Conservation (phyloP, 2,888 invertebrate genomes). For the Athalia circularis region DNA sequence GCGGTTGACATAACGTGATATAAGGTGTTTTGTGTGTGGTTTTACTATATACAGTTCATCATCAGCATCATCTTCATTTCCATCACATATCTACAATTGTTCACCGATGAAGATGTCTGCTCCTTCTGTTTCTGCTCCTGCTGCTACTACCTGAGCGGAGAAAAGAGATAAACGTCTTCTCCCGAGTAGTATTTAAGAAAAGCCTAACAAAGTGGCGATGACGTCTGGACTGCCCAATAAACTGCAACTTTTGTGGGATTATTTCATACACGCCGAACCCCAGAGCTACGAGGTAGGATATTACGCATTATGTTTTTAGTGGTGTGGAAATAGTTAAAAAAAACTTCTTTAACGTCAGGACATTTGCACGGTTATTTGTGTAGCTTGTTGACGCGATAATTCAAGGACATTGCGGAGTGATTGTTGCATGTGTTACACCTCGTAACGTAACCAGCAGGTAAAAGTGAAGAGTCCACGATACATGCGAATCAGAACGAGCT, state of each 20-base stretch:
- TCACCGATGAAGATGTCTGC: conserved; percentile 26
- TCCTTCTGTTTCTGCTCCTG: neutral
- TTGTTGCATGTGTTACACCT: neutral
- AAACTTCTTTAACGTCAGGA: too few species aligned
- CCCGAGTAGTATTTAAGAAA: neutral
- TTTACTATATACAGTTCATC: too few species aligned
- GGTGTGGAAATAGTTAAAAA: too few species aligned
- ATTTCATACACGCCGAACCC: conserved; percentile 79
- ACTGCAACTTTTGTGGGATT: conserved; percentile 78
- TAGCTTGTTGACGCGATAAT: neutral
- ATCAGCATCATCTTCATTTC: too few species aligned
- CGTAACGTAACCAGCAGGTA: neutral
- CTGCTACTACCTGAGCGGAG: neutral
- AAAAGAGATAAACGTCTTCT: neutral
- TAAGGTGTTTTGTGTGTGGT: too few species aligned
- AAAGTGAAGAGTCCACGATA: neutral
- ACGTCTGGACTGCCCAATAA: conserved; percentile 62
- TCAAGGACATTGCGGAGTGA: conserved; percentile 15
- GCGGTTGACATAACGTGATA: too few species aligned
- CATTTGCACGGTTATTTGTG: neutral
- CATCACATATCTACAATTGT: too few species aligned
- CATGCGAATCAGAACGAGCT: neutral
- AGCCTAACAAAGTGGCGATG: conserved; percentile 55
- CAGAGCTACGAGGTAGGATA: conserved; percentile 79
- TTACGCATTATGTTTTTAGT: too few species aligned